Base-by-base conservation (phyloP, 2,113 vertebrate genomes). In the Dicrurus megarhynchus region DNA sequence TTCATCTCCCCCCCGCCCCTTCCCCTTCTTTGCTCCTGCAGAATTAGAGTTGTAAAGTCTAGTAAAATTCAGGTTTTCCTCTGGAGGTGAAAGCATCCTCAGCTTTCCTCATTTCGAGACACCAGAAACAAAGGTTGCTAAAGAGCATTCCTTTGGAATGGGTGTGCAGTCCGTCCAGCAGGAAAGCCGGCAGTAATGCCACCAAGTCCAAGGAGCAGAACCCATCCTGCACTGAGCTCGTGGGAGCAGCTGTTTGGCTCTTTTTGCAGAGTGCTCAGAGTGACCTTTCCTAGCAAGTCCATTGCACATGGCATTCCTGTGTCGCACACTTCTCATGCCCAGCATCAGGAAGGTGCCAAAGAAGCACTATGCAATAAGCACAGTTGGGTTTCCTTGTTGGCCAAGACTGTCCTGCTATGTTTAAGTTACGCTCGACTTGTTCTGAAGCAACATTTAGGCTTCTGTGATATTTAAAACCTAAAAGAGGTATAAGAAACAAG, bases 151-250 rank as follows among this genome's bases (percentile, higher is more conserved):
- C n/a, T 32, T 23, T 5, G 30, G 44, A 16, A 12, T 0, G 0
- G 27, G 4, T 21, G 22, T 6, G 12, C 14, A 11, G n/a, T 7
- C 55, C 0, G 0, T 16, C 46, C 41, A 1, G 4, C 20, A 1
- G 10, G 41, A 42, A 64, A 57, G 19, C 7, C 0, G 0, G 6
- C 52, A 28, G 6, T 32, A 49, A 33, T 6, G 32, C 32, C 30
- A 0, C 42, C 53, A 5, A 22, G 41, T 2, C 2, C 39, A 3
- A 28, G 35, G 35, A 42, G 22, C 7, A 0, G 3, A 79, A 16
- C 7, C 9, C 44, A 6, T 1, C 19, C 30, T 28, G 17, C 10
- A 0, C 4, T 16, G 35, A 16, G 22, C 6, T 7, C 14, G 30
- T 4, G 20, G 42, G 18, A 18, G 49, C 49, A n/a, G 49, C 26